Evolutionary conservation across 2,888 invertebrate genomes (phyloP).

Genomic region (Buathra laborator): DNA sequence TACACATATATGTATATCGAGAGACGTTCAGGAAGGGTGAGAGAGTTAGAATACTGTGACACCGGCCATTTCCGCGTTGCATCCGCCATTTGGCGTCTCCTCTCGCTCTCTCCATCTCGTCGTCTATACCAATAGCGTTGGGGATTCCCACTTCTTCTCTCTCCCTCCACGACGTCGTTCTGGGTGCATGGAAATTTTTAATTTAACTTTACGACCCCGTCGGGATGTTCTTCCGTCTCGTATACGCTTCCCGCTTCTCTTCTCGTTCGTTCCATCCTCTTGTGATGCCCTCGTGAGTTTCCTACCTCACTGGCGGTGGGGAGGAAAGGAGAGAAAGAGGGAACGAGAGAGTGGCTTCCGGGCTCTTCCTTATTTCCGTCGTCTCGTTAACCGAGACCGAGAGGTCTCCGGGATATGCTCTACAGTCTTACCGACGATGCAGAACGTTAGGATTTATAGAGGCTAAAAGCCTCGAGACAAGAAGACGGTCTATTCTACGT

Average conservation of each 20-base stretch:
- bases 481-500: neutral
- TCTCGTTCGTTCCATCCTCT: slow-evolving; percentile 33
- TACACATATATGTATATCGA: slow-evolving; percentile 30
- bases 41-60: slow-evolving; percentile 42
- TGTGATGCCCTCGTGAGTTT: slow-evolving; percentile 10
- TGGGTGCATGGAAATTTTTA: slow-evolving; percentile 75
- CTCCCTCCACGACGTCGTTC: slow-evolving; percentile 53
- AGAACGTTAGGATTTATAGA: slow-evolving; percentile 44
- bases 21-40: neutral
- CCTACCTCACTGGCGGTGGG: slow-evolving; percentile 17
- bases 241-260: slow-evolving; percentile 9
- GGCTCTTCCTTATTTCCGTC: slow-evolving; percentile 62
- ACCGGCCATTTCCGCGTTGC: slow-evolving; percentile 61
- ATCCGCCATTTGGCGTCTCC: slow-evolving; percentile 25
- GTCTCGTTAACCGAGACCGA: slow-evolving; percentile 61
- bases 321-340: neutral
- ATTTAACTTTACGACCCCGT: slow-evolving; percentile 77
- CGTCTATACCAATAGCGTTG: slow-evolving; percentile 21
- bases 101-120: slow-evolving; percentile 32
- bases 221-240: slow-evolving; percentile 66
- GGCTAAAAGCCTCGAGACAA: slow-evolving; percentile 39
- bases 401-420: neutral
- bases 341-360: slow-evolving; percentile 34
- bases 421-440: slow-evolving; percentile 26
- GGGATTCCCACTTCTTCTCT: neutral